These are phyloP conservation scores for Argynnis bischoffii DNA, from an alignment of 2,888 invertebrate species.

Conservation along the genomic window DNA sequence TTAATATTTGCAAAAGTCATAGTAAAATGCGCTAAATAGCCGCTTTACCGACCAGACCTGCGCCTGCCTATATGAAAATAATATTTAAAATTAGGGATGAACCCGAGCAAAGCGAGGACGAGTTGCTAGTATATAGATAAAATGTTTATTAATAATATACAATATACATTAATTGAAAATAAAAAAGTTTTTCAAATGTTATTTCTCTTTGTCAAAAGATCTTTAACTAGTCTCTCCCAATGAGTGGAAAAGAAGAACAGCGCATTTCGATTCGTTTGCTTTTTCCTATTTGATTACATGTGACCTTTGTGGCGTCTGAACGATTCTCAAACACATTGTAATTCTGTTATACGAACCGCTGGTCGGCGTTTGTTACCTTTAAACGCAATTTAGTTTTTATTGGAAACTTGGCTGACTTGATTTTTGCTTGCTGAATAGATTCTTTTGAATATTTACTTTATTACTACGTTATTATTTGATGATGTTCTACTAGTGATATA, in stretches of 20 bases:
- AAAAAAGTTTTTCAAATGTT: no score
- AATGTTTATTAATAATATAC: no score
- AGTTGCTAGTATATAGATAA: no score
- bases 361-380: slow-evolving; percentile 16
- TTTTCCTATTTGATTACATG: slow-evolving; percentile 22
- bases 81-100: no score
- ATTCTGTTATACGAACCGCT: slow-evolving; percentile 24
- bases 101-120: no score
- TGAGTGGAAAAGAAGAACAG: not conserved
- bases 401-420: not conserved
- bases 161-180: no score
- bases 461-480: not conserved
- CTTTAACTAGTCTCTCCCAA: not conserved
- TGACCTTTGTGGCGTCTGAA: slow-evolving; percentile 22
- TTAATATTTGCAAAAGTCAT: no score
- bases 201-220: not conserved
- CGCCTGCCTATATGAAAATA: no score
- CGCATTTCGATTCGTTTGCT: slow-evolving; percentile 19
- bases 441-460: not conserved
- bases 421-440: not conserved
- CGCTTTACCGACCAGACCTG: no score
- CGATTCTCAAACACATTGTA: slow-evolving; percentile 23
- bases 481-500: no score
- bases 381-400: not conserved
- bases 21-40: no score